Base-by-base conservation (phyloP, 1,140 invertebrate species). In the Apis dorsata region DNA sequence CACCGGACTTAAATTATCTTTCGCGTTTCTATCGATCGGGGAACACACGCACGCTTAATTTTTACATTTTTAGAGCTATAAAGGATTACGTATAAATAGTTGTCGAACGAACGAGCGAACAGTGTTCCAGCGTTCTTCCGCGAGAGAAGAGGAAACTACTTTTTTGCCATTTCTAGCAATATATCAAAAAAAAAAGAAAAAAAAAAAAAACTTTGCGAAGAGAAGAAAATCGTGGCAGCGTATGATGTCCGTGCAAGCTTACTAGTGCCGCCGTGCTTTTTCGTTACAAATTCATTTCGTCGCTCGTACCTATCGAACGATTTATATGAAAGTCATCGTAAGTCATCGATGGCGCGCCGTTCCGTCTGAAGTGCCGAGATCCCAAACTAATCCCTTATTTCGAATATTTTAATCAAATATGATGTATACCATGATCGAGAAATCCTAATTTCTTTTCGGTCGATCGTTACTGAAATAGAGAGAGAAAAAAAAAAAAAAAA, bases 241-340 rank as follows among this genome's bases (percentile, higher is more conserved):
- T 91, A 91, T 91, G 91, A 93, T 93, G 93, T 93, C 93, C 93
- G 92, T 93, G 93, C 93, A 93, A 93, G 93, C 93, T 93, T 93
- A 92, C 91, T 93, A 93, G 92, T 93, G 93, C 92, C 93, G 93
- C 93, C 90, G 88, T 92, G 90, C 86, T 90, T 89, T 88, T 89
- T 79, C 75, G 85, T 89, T 88, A 82, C 75, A 59, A 90, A 76
- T 89, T 75, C 70, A 70, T 85, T 89, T 89, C 74, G 85, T 89
- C 85, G 84, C 86, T 89, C 88, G 88, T 89, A 90, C 85, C 87
- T 87, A 90, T 90, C 84, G 86, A 88, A 89, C 87, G 89, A 92
- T 91, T 92, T 91, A 87, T 91, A 91, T 90, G 91, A 93, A 91
- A 93, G 91, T 92, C 90, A 91, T 90, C 83, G 86, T 88, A 83